Evolutionary conservation across 1,140 invertebrate species (phyloP).

Genomic region (Notospermus geniculatus): DNA sequence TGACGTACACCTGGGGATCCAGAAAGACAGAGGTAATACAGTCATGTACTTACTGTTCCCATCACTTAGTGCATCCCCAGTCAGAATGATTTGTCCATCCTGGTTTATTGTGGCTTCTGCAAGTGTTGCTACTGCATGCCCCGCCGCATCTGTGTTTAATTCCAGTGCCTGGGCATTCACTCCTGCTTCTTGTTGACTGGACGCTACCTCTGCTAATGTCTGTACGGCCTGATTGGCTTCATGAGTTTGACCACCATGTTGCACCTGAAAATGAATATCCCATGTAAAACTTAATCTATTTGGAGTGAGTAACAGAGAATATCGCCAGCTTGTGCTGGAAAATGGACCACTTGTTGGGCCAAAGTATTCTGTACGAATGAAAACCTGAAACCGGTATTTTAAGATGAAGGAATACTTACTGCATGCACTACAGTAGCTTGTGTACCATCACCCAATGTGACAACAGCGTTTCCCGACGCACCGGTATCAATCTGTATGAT

Average conservation of each 20-base stretch:
- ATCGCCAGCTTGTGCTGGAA: too few relatives aligned
- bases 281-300: too few relatives aligned
- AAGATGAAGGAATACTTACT: slow-evolving; percentile 60
- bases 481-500: slow-evolving; percentile 94
- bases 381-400: too few relatives aligned
- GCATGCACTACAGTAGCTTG: slow-evolving; percentile 90
- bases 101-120: slow-evolving; percentile 83
- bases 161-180: slow-evolving; percentile 62
- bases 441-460: slow-evolving; percentile 92
- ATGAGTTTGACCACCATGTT: slow-evolving; percentile 15
- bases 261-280: too few relatives aligned
- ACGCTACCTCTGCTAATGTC: slow-evolving; percentile 71
- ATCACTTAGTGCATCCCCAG: slow-evolving; percentile 79
- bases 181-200: slow-evolving; percentile 45
- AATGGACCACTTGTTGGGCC: too few relatives aligned
- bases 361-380: too few relatives aligned
- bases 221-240: slow-evolving; percentile 69
- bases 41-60: slow-evolving; percentile 67
- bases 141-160: slow-evolving; percentile 67
- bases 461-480: slow-evolving; percentile 71
- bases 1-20: too few relatives aligned
- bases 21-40: not conserved
- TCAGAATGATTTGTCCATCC: slow-evolving; percentile 92
- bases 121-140: slow-evolving; percentile 53
- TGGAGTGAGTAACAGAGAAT: too few relatives aligned